These are phyloP conservation scores for Meghimatium bilineatum DNA, from an alignment of 2,888 invertebrate species.

Conservation along the genomic window DNA sequence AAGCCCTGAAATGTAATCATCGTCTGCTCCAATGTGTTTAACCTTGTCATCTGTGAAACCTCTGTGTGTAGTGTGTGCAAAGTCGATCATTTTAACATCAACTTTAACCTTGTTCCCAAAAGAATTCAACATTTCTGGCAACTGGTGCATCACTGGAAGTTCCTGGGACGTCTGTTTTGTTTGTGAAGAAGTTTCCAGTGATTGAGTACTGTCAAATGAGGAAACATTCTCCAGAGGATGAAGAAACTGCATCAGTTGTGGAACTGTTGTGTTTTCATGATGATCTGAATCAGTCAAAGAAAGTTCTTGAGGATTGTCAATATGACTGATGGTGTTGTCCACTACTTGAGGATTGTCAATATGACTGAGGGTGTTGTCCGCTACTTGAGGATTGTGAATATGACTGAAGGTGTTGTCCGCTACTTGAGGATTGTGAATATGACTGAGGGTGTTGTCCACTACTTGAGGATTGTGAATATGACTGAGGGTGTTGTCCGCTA, in stretches of 20 bases:
- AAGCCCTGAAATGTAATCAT: conserved; percentile 92
- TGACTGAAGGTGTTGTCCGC: neutral
- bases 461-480: no score
- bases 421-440: neutral
- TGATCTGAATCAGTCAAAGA: neutral
- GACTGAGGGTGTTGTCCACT: neutral
- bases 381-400: neutral
- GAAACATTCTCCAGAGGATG: no score
- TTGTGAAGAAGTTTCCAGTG: neutral
- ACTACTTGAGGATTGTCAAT: neutral
- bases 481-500: neutral
- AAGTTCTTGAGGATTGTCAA: neutral
- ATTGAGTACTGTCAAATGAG: neutral
- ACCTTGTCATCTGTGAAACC: conserved; percentile 81
- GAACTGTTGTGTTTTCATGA: neutral
- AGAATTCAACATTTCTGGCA: neutral
- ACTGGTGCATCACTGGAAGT: no score
- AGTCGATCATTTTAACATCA: conserved; percentile 97
- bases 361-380: neutral
- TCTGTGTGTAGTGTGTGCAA: conserved; percentile 92
- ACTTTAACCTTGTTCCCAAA: conserved; percentile 54
- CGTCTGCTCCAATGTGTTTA: conserved; percentile 91
- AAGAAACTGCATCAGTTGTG: no score
- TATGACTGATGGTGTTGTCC: neutral
- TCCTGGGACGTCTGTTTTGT: neutral